These are phyloP conservation scores for Gambelia wislizenii DNA, from an alignment of 2,797 vertebrate genomes.

Conservation along the genomic window DNA sequence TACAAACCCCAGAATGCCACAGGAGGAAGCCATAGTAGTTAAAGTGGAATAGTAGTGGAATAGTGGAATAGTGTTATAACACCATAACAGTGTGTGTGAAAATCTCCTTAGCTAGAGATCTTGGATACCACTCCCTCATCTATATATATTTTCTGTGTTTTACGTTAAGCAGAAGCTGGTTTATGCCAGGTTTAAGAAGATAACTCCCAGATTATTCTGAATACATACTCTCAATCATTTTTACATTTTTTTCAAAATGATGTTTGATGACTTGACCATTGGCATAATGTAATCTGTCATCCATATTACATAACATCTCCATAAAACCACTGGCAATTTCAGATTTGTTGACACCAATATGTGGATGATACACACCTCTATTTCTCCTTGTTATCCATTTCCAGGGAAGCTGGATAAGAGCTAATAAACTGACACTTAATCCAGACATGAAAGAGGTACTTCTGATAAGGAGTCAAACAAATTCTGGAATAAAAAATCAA, in stretches of 20 bases:
- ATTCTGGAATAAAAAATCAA: background rate
- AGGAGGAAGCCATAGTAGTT: no score
- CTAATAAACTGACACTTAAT: background rate
- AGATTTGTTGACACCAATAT: no score
- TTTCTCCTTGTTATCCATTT: no score
- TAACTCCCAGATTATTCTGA: background rate
- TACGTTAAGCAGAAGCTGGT: background rate
- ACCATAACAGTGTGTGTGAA: no score
- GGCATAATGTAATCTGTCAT: no score
- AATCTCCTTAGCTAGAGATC: background rate
- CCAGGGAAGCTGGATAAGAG: background rate
- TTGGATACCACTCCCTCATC: background rate
- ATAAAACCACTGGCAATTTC: no score
- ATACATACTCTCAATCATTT: background rate
- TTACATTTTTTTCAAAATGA: background rate
- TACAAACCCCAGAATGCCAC: no score
- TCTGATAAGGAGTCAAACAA: background rate
- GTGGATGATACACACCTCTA: no score
- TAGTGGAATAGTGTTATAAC: no score
- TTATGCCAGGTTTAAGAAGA: background rate
- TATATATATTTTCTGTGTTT: background rate
- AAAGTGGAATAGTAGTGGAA: no score
- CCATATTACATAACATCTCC: no score
- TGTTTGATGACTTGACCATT: background rate
- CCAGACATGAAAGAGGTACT: background rate